Evolutionary conservation across 2,797 vertebrate genomes (phyloP), one percentile per base, ranked within the genome.

Genomic region (Botia kubotai): DNA sequence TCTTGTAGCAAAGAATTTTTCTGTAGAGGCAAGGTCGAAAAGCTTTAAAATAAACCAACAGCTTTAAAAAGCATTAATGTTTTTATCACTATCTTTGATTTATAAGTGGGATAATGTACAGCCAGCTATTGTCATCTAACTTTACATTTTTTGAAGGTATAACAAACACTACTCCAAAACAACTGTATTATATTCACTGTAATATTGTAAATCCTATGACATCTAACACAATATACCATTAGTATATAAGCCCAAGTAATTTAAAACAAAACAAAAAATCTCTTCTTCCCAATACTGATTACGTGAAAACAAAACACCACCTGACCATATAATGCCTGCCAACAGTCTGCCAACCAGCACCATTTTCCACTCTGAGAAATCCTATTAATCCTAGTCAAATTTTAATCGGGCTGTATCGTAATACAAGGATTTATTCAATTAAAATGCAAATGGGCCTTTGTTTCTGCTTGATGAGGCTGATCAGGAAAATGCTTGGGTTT

Each of bases 401-500:
- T 71, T 46, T 66, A 57, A 82, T 82, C 75, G 75, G 39, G 58
- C 68, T 79, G 36, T 65, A 58, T 70, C 55, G 67, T 70, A 72
- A 84, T 68, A 74, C 81, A 79, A 73, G 36, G 65, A 67, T 68
- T 81, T 50, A 69, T 78, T 78, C 70, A 78, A 84, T 81, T 69
- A 84, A 74, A 84, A 84, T 84, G 83, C 75, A 79, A 82, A 84
- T 78, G n/a, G 67, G 19, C 43, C 57, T 78, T 73, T 80, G 67
- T 81, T 71, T 29, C 79, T 65, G 66, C 67, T 33, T 60, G 19
- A 55, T 75, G 53, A 53, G 55, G 46, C 52, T 78, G 72, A 82
- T 67, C 68, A 58, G 29, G 23, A 29, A 43, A 69, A 29, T 10
- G 52, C 29, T 43, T 26, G 19, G 33, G 50, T 74, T 63, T 75